Percentiles rank a stretch among this genome's conserved stretches.
Conservation (phyloP, 1,140 invertebrate species). For the Bombus waltoni region DNA sequence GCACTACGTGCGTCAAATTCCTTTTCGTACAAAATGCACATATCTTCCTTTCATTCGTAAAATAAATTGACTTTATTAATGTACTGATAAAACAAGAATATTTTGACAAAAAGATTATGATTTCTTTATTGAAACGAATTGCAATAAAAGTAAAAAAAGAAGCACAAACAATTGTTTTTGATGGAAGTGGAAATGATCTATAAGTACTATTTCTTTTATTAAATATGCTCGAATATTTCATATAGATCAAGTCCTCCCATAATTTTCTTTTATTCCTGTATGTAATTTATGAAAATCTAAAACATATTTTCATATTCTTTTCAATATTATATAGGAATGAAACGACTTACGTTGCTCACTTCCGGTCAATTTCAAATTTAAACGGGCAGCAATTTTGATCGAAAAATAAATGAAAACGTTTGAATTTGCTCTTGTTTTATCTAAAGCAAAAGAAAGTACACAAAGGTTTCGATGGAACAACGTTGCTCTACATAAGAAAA, state of each 20-base stretch:
- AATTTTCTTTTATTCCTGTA: background rate
- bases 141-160: background rate
- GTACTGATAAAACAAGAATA: background rate
- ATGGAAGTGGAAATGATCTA: no score
- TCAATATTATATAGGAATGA: background rate
- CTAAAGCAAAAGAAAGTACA: background rate
- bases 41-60: background rate
- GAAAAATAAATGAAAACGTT: background rate
- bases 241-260: background rate
- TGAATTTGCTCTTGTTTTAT: background rate
- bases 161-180: background rate
- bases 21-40: background rate
- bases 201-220: background rate
- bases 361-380: constrained; percentile 21
- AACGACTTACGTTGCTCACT: constrained; percentile 17
- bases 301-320: background rate
- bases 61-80: no score
- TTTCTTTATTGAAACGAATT: background rate
- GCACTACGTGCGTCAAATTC: constrained; percentile 33
- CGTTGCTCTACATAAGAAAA: background rate
- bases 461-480: background rate
- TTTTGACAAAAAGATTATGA: background rate
- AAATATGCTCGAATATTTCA: background rate
- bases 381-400: background rate
- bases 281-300: background rate